A percentile compares a stretch with the other conserved stretches of the same genome.
phyloP scores from a whole-genome alignment of 2,888 invertebrate genomes.

The Cerceris rybyensis region DNA sequence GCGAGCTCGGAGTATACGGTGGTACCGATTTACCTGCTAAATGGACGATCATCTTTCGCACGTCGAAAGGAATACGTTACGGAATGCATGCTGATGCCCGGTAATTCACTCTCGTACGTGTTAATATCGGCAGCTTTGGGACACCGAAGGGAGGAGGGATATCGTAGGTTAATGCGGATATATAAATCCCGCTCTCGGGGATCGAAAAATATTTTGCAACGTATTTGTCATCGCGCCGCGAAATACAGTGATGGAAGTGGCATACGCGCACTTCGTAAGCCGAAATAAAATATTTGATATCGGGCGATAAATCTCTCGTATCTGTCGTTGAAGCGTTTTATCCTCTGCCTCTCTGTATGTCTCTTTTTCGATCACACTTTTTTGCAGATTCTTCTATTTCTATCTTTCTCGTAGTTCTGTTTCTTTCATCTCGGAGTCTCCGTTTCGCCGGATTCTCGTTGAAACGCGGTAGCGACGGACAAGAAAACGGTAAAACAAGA shows the following conservation, averaged over 20 bases:
- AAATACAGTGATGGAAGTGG: slow-evolving; percentile 6
- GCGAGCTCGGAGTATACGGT: slow-evolving; percentile 11
- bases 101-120: slow-evolving; percentile 69
- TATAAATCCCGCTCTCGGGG: slow-evolving; percentile 46
- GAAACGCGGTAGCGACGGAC: slow-evolving; percentile 44
- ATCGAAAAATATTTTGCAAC: slow-evolving; percentile 57
- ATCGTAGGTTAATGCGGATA: slow-evolving; percentile 55
- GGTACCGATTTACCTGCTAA: slow-evolving; percentile 60
- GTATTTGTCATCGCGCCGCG: slow-evolving; percentile 39
- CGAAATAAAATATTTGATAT: slow-evolving; percentile 40
- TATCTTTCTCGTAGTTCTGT: neutral
- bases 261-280: neutral
- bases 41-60: slow-evolving; percentile 60
- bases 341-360: neutral
- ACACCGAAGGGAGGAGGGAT: slow-evolving; percentile 43
- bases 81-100: slow-evolving; percentile 65
- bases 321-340: neutral
- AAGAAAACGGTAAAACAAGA: slow-evolving; percentile 52
- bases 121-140: slow-evolving; percentile 64
- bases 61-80: slow-evolving; percentile 62
- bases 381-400: too few relatives aligned
- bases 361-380: neutral
- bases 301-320: slow-evolving; percentile 37
- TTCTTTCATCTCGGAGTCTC: neutral
- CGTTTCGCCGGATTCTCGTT: neutral